Evolutionary conservation across 2,113 vertebrate species (phyloP), one percentile per base, ranked within the genome.

Genomic region (Bucco capensis): DNA sequence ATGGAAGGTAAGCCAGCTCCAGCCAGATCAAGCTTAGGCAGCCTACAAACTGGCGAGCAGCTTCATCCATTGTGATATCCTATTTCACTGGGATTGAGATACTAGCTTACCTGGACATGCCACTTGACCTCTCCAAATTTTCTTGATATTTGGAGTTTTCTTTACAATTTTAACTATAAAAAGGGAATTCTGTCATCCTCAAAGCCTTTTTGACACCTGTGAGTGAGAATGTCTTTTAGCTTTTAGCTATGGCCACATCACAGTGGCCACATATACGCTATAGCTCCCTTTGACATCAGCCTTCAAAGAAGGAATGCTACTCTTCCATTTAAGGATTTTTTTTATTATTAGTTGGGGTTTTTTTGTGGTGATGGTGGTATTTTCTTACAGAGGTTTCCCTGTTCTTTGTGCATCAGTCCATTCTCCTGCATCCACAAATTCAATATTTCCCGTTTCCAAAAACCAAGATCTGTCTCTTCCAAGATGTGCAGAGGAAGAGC

Each of bases 201-300:
- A 94, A 84, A 84, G 31, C 12, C 30, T 10, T 85, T 76, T 21
- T 66, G 46, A 54, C 37, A 57, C 38, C 23, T 18, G 1, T 6
- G 47, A 75, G 8, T 9, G 19, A 80, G 33, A 90, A 50, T 0
- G 2, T 42, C 49, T 89, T 82, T 64, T 30, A 84, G 38, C 61
- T 62, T n/a, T 23, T 2, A 70, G 50, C 30, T 58, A 47, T 5
- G 37, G 42, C 71, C 35, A 33, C 38, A 75, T 47, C 50, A 49
- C 6, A 5, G 19, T 0, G 0, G 53, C 22, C 53, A 42, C 42
- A 62, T 31, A 53, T 58, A 11, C 0, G 0, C 40, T 44, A 22
- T 58, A 78, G 38, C 28, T 89, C 53, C 44, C 53, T 62, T n/a
- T 31, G 67, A 77, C 6, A 42, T 15, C 16, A 65, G 14, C 25